These are phyloP conservation scores for Laspeyria flexula DNA, from an alignment of 2,888 invertebrate species.

Conservation along the genomic window DNA sequence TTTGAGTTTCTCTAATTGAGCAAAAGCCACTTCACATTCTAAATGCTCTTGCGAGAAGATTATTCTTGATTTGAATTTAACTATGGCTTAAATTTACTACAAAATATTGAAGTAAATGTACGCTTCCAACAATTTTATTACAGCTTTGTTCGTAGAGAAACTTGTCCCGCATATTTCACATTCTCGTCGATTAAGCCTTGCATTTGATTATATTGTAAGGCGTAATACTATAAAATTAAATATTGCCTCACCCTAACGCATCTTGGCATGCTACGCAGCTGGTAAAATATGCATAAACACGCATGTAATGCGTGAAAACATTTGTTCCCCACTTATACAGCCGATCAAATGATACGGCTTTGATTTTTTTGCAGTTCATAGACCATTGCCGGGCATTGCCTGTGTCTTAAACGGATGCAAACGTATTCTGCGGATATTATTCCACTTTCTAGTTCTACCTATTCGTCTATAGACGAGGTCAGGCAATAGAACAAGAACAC, in stretches of 20 bases:
- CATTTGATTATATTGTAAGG: slow-evolving; percentile 6
- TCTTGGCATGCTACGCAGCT: neutral
- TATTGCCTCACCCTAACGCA: neutral
- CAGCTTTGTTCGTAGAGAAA: neutral
- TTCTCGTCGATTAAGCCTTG: slow-evolving; percentile 5
- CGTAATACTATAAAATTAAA: neutral
- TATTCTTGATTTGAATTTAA: no score
- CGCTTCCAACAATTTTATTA: neutral
- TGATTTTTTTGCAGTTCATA: neutral
- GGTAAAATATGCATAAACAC: slow-evolving; percentile 6
- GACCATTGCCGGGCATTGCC: neutral
- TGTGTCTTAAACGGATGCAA: slow-evolving; percentile 5
- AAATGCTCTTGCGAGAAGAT: no score
- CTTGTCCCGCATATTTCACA: neutral
- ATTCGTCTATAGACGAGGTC: slow-evolving; percentile 1
- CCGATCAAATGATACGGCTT: neutral
- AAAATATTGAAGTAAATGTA: no score
- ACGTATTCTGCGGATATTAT: slow-evolving; percentile 13
- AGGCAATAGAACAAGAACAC: no score
- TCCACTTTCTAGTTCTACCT: slow-evolving; percentile 14
- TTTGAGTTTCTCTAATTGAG: no score
- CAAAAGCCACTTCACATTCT: no score
- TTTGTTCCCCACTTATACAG: neutral
- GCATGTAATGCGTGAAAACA: slow-evolving; percentile 3
- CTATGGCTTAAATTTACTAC: no score